Evolutionary conservation across 2,888 invertebrate genomes (phyloP).

Genomic region (Anagyrus pseudococci): DNA sequence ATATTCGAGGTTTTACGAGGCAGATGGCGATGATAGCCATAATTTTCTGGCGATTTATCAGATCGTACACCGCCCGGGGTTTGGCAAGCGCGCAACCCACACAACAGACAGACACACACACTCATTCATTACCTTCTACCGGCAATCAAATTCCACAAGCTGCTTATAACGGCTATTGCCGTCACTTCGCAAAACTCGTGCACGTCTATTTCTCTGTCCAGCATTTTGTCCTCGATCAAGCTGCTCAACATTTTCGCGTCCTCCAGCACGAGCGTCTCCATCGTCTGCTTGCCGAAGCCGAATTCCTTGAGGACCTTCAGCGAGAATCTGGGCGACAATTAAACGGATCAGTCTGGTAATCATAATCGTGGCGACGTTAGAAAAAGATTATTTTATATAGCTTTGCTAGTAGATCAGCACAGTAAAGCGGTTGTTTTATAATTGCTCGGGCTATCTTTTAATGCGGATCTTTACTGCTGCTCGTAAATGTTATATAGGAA

Average conservation of each 20-base stretch:
- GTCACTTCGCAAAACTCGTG: slow-evolving; percentile 63
- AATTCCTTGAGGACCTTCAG: slow-evolving; percentile 70
- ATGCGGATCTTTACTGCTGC: too few relatives aligned
- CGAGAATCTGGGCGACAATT: slow-evolving; percentile 68
- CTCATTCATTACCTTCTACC: slow-evolving; percentile 65
- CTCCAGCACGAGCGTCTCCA: slow-evolving; percentile 70
- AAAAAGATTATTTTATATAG: neutral
- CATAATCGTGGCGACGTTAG: neutral
- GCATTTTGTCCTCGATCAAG: slow-evolving; percentile 58
- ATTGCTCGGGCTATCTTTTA: too few relatives aligned
- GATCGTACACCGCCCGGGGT: too few relatives aligned
- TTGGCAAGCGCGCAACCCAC: neutral
- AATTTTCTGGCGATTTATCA: too few relatives aligned
- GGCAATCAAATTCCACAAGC: slow-evolving; percentile 74
- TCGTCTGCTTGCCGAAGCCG: slow-evolving; percentile 70
- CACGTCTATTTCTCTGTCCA: slow-evolving; percentile 45
- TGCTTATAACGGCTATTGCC: slow-evolving; percentile 66
- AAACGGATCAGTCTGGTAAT: neutral
- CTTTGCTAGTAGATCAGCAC: too few relatives aligned
- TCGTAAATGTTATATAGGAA: too few relatives aligned
- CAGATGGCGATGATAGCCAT: too few relatives aligned
- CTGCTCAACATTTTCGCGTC: slow-evolving; percentile 67
- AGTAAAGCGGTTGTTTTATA: too few relatives aligned
- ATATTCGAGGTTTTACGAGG: too few relatives aligned
- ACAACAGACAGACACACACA: neutral